A percentile compares a stretch with the other conserved stretches of the same genome.
These are phyloP conservation scores for Hippolais icterina DNA, from an alignment of 2,113 vertebrate species.

Conservation along the genomic window DNA sequence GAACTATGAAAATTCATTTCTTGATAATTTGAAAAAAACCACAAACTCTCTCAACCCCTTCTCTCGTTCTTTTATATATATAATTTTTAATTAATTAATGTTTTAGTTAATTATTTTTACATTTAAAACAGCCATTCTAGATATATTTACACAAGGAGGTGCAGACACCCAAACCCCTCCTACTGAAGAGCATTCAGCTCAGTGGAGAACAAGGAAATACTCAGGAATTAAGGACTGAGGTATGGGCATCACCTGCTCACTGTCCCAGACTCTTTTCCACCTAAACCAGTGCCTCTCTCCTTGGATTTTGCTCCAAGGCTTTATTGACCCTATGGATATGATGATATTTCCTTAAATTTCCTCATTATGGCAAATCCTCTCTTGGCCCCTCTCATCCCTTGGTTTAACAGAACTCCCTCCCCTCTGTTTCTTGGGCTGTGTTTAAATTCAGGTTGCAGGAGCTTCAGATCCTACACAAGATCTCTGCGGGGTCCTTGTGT, in stretches of 20 bases:
- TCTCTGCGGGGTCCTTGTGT: neutral
- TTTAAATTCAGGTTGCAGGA: neutral
- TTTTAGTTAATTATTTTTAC: neutral
- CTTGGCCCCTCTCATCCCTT: neutral
- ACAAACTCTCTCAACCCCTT: neutral
- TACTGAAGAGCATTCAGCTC: neutral
- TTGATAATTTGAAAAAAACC: neutral
- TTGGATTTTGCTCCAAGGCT: neutral
- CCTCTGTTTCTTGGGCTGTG: neutral
- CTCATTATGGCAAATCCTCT: neutral
- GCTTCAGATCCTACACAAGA: neutral
- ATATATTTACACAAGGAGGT: neutral
- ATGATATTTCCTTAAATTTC: neutral
- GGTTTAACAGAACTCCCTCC: neutral
- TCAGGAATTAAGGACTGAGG: neutral
- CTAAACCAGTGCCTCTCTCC: too few relatives aligned
- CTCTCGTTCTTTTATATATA: neutral
- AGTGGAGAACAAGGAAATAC: neutral
- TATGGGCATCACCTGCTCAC: neutral
- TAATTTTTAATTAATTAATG: neutral
- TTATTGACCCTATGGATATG: neutral
- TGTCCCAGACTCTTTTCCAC: neutral
- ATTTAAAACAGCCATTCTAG: neutral
- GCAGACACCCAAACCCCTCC: neutral
- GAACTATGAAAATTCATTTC: neutral